phyloP scores from a whole-genome alignment of 2,888 invertebrate species.

The Synanthedon tipuliformis region DNA sequence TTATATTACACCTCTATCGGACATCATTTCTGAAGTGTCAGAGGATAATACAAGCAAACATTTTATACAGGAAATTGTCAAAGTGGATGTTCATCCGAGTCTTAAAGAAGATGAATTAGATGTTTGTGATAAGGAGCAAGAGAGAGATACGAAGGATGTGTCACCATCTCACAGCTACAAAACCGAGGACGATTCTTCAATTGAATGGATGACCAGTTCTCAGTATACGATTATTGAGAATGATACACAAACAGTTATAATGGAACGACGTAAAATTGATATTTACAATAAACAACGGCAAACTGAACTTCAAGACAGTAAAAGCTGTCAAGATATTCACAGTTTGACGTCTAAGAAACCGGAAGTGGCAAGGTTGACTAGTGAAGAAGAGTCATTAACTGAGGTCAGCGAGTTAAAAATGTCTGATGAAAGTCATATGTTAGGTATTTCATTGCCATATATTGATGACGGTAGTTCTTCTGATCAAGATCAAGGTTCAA shows the following conservation, averaged over 20 bases:
- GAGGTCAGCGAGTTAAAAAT: conserved; percentile 73
- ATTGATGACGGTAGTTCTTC: conserved; percentile 68
- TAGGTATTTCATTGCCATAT: conserved; percentile 61
- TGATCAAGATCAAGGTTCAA: conserved; percentile 52
- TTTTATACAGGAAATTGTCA: conserved; percentile 59
- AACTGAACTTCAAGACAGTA: conserved; percentile 53
- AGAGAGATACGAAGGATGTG: conserved; percentile 26
- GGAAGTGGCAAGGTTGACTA: conserved; percentile 65
- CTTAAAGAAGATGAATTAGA: conserved; percentile 26
- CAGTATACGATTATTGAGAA: conserved; percentile 58
- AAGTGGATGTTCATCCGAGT: conserved; percentile 58
- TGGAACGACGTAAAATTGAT: conserved; percentile 72
- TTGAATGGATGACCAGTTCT: conserved; percentile 59
- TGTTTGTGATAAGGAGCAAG: conserved; percentile 12
- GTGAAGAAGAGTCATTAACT: conserved; percentile 77
- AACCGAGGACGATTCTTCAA: conserved; percentile 59
- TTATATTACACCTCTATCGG: conserved; percentile 56
- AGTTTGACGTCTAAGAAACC: conserved; percentile 46
- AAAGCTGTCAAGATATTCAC: conserved; percentile 45
- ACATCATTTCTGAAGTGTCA: conserved; percentile 31
- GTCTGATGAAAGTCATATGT: conserved; percentile 59
- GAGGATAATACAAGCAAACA: conserved; percentile 55
- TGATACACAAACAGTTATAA: conserved; percentile 73
- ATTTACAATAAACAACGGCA: conserved; percentile 69
- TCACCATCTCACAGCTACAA: conserved; percentile 54